Evolutionary conservation across 2,797 vertebrate genomes (phyloP), one percentile per base, ranked within the genome.

Genomic region (Bufotes viridis): DNA sequence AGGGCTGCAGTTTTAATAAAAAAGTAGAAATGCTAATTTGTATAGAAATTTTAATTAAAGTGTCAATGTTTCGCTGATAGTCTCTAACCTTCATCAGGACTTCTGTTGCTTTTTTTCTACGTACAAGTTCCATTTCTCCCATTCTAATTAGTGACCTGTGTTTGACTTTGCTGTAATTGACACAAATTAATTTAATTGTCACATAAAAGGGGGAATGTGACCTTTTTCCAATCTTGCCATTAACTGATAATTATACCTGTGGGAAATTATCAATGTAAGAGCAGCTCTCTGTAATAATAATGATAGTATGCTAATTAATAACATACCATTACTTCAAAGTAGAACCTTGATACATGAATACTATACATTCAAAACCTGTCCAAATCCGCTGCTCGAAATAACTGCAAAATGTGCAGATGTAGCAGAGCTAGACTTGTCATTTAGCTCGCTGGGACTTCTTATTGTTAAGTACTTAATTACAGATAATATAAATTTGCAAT

Each of bases 81-180:
- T 82, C n/a, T 76, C 60, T 69, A 60, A 78, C 81, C 87, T 90
- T 81, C 58, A 90, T 34, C 78, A 89, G 93, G 74, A 92, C 88
- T 11, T 86, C 85, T 88, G 87, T 85, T 89, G 49, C 88, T 92
- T 90, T 42, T 14, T 83, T 72, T 15, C 57, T 29, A 24, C 34
- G 18, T 26, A 13, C 79, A 91, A 92, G 49, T 51, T 65, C 70
- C 26, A 34, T 34, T 78, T 63, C 78, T 8, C 15, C 29, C 89
- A 79, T 85, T 91, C 86, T 15, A 13, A 24, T 75, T 85, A 75
- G 82, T 87, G 20, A 26, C 34, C 9, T 76, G 82, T 26, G n/a
- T 26, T 84, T 90, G 84, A 90, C 55, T 89, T 74, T 76, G 87
- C 49, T 53, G 49, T 86, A 22, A 7, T 85, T 63, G 88, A 86